Conservation (phyloP, 2,797 vertebrate species). For the Enteromius thamalakanensis region DNA sequence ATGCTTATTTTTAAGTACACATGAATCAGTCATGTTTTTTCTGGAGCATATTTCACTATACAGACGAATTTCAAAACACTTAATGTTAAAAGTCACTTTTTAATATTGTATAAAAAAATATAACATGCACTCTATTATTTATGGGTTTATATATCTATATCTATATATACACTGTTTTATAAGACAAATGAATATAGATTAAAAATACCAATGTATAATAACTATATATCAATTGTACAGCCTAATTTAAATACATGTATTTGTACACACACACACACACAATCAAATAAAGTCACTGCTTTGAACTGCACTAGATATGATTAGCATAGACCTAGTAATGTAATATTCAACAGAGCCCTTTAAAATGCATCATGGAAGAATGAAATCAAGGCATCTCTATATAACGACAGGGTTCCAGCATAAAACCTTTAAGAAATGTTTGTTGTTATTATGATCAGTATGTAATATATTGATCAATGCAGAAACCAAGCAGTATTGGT, state of each 20-base stretch:
- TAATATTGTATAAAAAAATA: neutral
- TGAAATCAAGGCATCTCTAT: constrained; percentile 10
- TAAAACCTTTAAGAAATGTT: neutral
- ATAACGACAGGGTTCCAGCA: neutral
- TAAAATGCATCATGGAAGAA: constrained; percentile 28
- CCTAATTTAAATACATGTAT: neutral
- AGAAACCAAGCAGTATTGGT: neutral
- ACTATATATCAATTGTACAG: neutral
- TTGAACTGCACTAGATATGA: neutral
- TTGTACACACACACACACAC: neutral
- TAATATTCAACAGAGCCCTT: constrained; percentile 20
- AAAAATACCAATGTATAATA: too few relatives aligned
- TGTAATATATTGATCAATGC: neutral
- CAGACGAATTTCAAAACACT: neutral
- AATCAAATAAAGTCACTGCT: neutral
- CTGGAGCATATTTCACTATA: neutral
- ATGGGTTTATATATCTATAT: too few relatives aligned
- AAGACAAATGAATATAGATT: too few relatives aligned
- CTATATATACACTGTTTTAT: neutral
- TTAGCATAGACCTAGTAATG: constrained; percentile 9
- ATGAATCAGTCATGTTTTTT: neutral
- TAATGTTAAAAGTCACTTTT: neutral
- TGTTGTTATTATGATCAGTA: neutral
- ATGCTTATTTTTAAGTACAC: neutral
- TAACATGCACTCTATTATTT: neutral